These are phyloP conservation scores for Hoplodrina ambigua DNA, from an alignment of 2,888 invertebrate genomes.

Conservation along the genomic window DNA sequence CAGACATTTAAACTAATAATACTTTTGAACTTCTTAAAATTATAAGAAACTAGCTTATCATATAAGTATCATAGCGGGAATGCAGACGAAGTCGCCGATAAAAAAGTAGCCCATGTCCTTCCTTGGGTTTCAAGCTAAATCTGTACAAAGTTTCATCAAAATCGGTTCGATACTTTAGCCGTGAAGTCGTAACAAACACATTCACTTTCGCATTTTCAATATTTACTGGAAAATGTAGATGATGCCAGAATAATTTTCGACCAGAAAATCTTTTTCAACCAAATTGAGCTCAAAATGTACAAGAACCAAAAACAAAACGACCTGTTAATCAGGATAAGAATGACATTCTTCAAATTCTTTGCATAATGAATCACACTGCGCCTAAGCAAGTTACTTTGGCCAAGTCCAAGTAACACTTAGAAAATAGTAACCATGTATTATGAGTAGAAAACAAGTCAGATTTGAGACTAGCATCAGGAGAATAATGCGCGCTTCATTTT, in stretches of 20 bases:
- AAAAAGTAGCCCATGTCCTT: too few species aligned
- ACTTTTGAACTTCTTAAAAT: slow-evolving; percentile 20
- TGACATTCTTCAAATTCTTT: slow-evolving; percentile 27
- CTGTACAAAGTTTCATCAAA: too few species aligned
- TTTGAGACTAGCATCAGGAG: slow-evolving; percentile 10
- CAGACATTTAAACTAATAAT: not conserved
- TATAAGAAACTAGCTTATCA: not conserved
- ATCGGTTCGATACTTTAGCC: too few species aligned
- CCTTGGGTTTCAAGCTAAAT: too few species aligned
- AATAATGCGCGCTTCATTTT: slow-evolving; percentile 41
- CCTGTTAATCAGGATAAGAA: slow-evolving; percentile 20
- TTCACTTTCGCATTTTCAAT: too few species aligned
- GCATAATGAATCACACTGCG: slow-evolving; percentile 13
- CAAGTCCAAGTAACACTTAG: not conserved
- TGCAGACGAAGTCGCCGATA: too few species aligned
- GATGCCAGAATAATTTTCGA: slow-evolving; percentile 11
- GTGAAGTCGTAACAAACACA: too few species aligned
- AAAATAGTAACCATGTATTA: not conserved
- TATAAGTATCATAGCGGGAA: too few species aligned
- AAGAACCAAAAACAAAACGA: not conserved
- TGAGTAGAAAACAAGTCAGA: not conserved
- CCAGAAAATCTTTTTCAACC: not conserved
- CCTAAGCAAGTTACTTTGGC: not conserved
- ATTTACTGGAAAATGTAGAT: not conserved
- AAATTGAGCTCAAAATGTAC: slow-evolving; percentile 6